A percentile compares a stretch with the other conserved stretches of the same genome.
These are phyloP conservation scores for Alouatta caraya DNA, from an alignment of 2,797 vertebrate genomes.

Conservation along the genomic window DNA sequence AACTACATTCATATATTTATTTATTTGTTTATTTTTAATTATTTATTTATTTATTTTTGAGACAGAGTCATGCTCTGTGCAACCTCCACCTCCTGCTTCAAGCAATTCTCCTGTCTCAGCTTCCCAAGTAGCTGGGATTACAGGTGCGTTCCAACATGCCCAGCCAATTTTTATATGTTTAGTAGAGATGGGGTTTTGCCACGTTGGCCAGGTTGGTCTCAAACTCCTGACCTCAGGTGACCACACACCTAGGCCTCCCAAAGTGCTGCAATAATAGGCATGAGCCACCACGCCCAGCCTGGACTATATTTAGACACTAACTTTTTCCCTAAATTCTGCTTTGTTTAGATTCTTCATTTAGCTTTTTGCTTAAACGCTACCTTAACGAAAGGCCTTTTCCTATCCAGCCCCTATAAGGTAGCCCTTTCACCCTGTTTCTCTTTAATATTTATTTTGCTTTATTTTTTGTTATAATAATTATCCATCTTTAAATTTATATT, in stretches of 20 bases:
- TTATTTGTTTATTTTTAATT: no score
- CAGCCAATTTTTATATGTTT: accelerated
- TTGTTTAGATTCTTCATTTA: neutral
- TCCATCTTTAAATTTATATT: neutral
- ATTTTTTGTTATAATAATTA: neutral
- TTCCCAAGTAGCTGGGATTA: neutral
- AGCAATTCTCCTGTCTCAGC: neutral
- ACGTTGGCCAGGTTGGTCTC: neutral
- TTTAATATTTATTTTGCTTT: neutral
- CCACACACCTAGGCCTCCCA: neutral
- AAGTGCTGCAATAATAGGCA: neutral
- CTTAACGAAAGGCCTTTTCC: neutral
- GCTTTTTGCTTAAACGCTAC: neutral
- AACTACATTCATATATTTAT: neutral
- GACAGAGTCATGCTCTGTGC: neutral
- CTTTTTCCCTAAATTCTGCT: neutral
- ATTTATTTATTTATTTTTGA: neutral
- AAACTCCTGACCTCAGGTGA: neutral
- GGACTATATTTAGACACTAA: neutral
- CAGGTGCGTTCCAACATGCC: neutral
- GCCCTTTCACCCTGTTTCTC: neutral
- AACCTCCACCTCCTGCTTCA: neutral
- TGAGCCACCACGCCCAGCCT: neutral
- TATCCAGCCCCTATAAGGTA: accelerated
- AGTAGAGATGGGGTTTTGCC: neutral